Base-by-base conservation (phyloP, 2,888 invertebrate genomes). In the Venustoraphidia nigricollis region DNA sequence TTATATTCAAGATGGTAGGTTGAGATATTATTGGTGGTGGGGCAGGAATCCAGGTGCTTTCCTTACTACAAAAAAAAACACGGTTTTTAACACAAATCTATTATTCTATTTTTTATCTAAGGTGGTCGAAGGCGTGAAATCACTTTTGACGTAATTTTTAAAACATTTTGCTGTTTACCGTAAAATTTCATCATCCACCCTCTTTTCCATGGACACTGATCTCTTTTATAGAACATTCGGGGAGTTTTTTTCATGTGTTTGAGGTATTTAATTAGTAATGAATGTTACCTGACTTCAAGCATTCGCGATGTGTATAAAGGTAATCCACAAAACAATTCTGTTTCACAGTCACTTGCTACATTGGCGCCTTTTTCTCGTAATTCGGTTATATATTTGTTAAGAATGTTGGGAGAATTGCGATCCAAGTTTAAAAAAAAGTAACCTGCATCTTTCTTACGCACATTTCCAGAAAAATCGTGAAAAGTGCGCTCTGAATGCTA, bases 351-450 rank as follows among this genome's bases (percentile, higher is more conserved):
- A 9, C 11, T 8, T 27, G 42, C 11, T 14, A 42, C 14, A 34
- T 27, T 11, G 11, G 17, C n/a, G 5, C 17, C 45, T 14, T 11
- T 37, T 9, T 42, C 56, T n/a, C 44, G 51, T 10, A 63, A 40
- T 37, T 61, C 61, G 44, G 56, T 54, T 1, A 64, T 57, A 44
- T 58, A 57, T 36, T 53, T 50, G 51, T 53, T 56, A 13, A 66
- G 48, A 50, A 55, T 59, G 36, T 54, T 36, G 3, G 64, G 64
- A 10, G 64, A 63, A 57, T 66, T 66, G 49, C 64, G 56, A 51
- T 66, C 66, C 58, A 63, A 56, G 52, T 64, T 63, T 42, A 60
- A 45, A 11, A 65, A 53, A 49, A 63, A 62, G 53, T 59, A 60
- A n/a, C 66, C 66, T 9, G 62, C 55, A 53, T 65, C 62, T 47